A percentile compares a stretch with the other conserved stretches of the same genome.
Conservation (phyloP, 2,113 vertebrate genomes). For the Microtus richardsoni region DNA sequence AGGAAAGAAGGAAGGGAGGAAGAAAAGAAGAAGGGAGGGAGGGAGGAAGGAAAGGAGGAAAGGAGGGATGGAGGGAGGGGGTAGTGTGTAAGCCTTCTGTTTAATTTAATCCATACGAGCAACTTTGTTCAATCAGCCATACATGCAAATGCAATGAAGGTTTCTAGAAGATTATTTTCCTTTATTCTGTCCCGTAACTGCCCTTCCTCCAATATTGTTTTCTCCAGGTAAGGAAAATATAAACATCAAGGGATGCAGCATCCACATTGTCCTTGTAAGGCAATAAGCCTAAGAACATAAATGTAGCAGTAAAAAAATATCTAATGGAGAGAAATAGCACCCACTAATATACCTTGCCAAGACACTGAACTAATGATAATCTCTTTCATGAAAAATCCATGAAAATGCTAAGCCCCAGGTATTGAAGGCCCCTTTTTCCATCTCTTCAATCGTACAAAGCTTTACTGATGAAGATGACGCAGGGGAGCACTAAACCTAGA, state of each 20-base stretch:
- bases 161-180: background rate
- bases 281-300: background rate
- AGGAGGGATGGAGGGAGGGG: fast-evolving
- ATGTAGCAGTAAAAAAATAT: background rate
- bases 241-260: fast-evolving
- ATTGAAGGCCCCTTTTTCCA: background rate
- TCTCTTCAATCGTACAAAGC: background rate
- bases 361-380: background rate
- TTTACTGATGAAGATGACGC: background rate
- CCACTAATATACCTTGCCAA: fast-evolving
- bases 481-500: background rate
- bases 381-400: background rate
- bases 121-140: background rate
- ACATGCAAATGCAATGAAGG: no score
- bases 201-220: background rate
- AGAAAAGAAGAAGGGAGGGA: fast-evolving
- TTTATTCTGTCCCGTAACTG: background rate
- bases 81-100: background rate
- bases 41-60: background rate
- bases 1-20: background rate
- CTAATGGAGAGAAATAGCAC: background rate
- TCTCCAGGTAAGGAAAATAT: background rate
- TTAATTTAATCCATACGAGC: background rate
- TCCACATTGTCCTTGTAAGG: background rate
- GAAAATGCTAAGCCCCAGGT: background rate